Evolutionary conservation across 2,797 vertebrate species (phyloP).

Genomic region (Staurois parvus): DNA sequence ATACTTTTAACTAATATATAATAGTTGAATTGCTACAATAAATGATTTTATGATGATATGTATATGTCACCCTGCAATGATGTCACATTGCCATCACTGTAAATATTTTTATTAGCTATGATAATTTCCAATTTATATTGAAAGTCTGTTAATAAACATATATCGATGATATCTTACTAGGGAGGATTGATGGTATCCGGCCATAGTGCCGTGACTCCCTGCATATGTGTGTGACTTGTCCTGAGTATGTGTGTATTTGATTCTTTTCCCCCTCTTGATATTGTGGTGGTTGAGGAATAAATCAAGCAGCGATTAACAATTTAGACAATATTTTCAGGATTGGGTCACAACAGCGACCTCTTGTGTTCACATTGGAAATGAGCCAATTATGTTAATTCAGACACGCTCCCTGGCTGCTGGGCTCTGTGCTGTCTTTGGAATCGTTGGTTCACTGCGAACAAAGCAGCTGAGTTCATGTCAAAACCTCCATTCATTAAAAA

Average conservation of each 20-base stretch:
- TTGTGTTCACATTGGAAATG: constrained; percentile 70
- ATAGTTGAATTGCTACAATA: no score
- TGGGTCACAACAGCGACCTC: constrained; percentile 77
- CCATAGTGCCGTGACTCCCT: neutral
- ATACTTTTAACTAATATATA: no score
- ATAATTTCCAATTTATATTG: no score
- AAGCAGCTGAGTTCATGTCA: neutral
- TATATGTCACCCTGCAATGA: no score
- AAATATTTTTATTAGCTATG: no score
- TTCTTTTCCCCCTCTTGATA: neutral
- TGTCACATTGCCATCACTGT: no score
- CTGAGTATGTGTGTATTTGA: neutral
- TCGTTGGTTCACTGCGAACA: constrained; percentile 4
- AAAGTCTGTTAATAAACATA: no score
- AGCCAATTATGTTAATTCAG: constrained; percentile 37
- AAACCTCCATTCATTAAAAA: neutral
- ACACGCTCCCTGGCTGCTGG: constrained; percentile 64
- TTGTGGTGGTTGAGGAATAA: constrained; percentile 58
- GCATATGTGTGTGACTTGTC: neutral
- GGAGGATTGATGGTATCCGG: neutral
- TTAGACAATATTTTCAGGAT: constrained; percentile 60
- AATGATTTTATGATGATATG: no score
- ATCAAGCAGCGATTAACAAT: constrained; percentile 63
- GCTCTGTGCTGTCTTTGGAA: constrained; percentile 21
- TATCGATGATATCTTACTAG: no score